Base-by-base conservation (phyloP, 2,797 vertebrate genomes). In the Sebastes nivosus region DNA sequence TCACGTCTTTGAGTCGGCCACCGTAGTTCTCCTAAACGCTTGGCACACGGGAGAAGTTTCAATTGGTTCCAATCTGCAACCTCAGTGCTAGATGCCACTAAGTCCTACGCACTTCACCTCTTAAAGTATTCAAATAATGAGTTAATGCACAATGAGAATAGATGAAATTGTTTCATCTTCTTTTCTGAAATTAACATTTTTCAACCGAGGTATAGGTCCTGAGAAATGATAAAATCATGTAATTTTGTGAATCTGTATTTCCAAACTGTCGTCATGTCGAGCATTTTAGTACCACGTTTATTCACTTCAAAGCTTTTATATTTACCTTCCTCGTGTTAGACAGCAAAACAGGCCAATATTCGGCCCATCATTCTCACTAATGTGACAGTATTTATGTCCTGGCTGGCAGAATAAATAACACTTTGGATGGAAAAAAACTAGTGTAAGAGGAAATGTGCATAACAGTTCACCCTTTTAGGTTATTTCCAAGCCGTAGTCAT, bases 291-390 rank as follows among this genome's bases (percentile, higher is more conserved):
- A 16, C 16, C 27, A n/a, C 11, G 68, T 59, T 73, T 30, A 34
- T 54, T 80, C n/a, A 70, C 32, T 67, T 70, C 24, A 70, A 36
- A 82, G 54, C 27, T 34, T 55, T 38, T 22, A 61, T 34, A 24
- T 70, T 68, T 24, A 78, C 20, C 22, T 61, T 70, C 20, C 54
- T 59, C 4, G 10, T 50, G 20, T 78, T 22, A 52, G 20, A 52
- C 50, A 4, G 58, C 30, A 77, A 85, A 77, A 50, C 13, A 22
- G 64, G 25, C n/a, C 54, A 32, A 7, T 42, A 57, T 10, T 7
- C 75, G 67, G 46, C 22, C n/a, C 67, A 20, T 46, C 42, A 8
- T 46, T 64, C 52, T 76, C n/a, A 60, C 22, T 78, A 32, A 79
- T 70, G 25, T 72, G 42, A 68, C 22, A 18, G 20, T 32, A 25